A percentile compares a stretch with the other conserved stretches of the same genome.
Evolutionary conservation across 2,888 invertebrate genomes (phyloP).

Genomic region (Altica lythri): DNA sequence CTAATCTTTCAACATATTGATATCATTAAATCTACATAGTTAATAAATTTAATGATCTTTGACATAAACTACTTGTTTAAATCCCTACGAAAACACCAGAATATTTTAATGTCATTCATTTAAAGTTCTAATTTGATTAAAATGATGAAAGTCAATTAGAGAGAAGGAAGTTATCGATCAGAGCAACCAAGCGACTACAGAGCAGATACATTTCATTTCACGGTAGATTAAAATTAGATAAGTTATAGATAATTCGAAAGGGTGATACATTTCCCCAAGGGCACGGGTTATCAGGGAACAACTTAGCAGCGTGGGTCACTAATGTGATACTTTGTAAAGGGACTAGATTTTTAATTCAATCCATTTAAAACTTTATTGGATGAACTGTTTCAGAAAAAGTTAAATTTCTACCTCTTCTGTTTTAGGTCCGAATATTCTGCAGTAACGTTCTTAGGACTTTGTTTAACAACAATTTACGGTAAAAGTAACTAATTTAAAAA

Average conservation of each 20-base stretch:
- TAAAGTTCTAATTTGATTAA: slow-evolving; percentile 31
- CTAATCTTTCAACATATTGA: neutral
- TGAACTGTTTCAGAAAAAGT: too few species aligned
- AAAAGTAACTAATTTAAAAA: too few species aligned
- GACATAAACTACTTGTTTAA: slow-evolving; percentile 3
- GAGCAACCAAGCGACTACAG: slow-evolving; percentile 39
- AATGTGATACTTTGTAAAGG: slow-evolving; percentile 20
- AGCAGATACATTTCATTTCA: slow-evolving; percentile 57
- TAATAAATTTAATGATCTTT: slow-evolving; percentile 5
- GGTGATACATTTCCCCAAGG: slow-evolving; percentile 59
- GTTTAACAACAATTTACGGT: too few species aligned
- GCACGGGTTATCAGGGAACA: slow-evolving; percentile 30
- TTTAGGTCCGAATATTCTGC: too few species aligned
- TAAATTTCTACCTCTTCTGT: too few species aligned
- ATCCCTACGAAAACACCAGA: slow-evolving; percentile 8
- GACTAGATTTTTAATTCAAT: slow-evolving; percentile 12
- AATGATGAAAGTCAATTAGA: slow-evolving; percentile 47
- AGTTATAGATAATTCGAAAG: slow-evolving; percentile 59
- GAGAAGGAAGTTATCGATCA: slow-evolving; percentile 49
- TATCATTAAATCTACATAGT: neutral
- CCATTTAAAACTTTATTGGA: too few species aligned
- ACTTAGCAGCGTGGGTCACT: slow-evolving; percentile 22
- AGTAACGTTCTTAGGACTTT: too few species aligned
- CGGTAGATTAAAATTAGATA: slow-evolving; percentile 60
- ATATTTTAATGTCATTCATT: neutral